Evolutionary conservation across 2,113 vertebrate genomes (phyloP), one percentile per base, ranked within the genome.

Genomic region (zebrafish (Danio rerio)): DNA sequence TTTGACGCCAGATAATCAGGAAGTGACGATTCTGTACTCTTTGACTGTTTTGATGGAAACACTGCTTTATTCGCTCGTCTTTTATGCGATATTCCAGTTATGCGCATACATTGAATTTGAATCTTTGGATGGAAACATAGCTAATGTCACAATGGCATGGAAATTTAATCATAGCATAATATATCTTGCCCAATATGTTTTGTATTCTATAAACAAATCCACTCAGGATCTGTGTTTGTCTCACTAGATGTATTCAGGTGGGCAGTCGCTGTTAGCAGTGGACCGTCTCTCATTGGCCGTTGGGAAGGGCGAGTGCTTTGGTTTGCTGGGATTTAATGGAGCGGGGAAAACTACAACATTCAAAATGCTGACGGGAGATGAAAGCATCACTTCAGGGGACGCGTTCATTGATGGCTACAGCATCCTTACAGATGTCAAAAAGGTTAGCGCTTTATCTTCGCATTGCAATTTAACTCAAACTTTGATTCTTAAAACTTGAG

Each of bases 291-390:
- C 95, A 66, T 89, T 99, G 6, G 95, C 96, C 0, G 96, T 99
- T 53, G 94, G 94, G 74, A 97, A 96, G 81, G 97, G 97, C 0
- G 98, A 99, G 62, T 99, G 98, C 86, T 99, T 99, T 5, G 98
- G 98, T 45, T 92, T 99, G 13, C 93, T 99, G 53, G 98, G 98
- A 78, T 98, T 99, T 91, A 99, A 98, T 0, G 98, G 98, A 49
- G 98, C 98, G 0, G 98, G 98, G 13, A 99, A 99, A 90, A 98
- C 96, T 80, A 99, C 97, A 0, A 98, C 97, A 10, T 99, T 99
- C 93, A 98, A 98, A 88, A 99, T 99, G 97, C 92, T 99, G 92
- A 99, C 98, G 0, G 97, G 98, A 0, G 98, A 99, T 0, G 97
- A 98, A 91, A 95, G 91, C 1, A 92, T 97, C 66, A 98, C 96